phyloP scores from a whole-genome alignment of 2,113 vertebrate species.

The Plecturocebus donacophilus region DNA sequence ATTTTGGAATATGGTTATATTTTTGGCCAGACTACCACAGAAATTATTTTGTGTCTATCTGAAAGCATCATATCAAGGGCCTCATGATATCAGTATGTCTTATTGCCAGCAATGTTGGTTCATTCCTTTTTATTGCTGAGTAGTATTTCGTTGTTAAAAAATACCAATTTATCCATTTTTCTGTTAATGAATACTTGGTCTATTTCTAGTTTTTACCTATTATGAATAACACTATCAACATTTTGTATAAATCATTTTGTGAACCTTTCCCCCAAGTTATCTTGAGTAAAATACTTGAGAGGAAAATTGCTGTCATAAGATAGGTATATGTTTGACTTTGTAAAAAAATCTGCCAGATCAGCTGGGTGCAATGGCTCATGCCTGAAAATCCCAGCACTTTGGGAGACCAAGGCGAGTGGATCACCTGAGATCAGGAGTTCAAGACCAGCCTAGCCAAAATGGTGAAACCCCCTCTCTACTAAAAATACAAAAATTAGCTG shows the following conservation, averaged over 20 bases:
- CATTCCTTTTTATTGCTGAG: background rate
- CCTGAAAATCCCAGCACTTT: no score
- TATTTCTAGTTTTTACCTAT: background rate
- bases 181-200: background rate
- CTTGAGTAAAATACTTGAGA: background rate
- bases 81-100: background rate
- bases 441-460: no score
- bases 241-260: background rate
- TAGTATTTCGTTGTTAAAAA: background rate
- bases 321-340: background rate
- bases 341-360: background rate
- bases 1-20: background rate
- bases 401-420: no score
- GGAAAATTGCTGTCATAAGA: background rate
- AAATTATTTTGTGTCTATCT: background rate
- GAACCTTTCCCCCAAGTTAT: background rate
- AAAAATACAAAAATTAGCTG: no score
- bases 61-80: background rate
- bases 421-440: no score
- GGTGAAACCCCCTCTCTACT: no score
- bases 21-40: background rate
- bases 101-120: background rate
- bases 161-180: background rate
- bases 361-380: no score
- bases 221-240: background rate